Conservation (phyloP, 2,113 vertebrate species). For the Oncorhynchus gorbuscha region DNA sequence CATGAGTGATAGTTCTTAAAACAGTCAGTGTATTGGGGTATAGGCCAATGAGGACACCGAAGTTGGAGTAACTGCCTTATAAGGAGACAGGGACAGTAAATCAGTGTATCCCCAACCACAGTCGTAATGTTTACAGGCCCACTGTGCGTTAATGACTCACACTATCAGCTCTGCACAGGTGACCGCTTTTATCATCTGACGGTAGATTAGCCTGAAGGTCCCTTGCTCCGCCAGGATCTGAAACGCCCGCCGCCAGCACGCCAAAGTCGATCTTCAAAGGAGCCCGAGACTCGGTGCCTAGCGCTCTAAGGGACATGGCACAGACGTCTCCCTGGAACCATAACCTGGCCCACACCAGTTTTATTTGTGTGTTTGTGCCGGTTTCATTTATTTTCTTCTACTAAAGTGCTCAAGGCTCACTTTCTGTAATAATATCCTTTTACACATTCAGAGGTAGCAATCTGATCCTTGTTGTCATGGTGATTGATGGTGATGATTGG, state of each 20-base stretch:
- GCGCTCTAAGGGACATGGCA: slow-evolving; percentile 54
- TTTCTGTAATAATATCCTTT: slow-evolving; percentile 45
- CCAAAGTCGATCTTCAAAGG: slow-evolving; percentile 41
- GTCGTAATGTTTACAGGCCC: slow-evolving; percentile 2
- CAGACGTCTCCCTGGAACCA: slow-evolving; percentile 62
- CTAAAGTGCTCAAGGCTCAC: slow-evolving; percentile 36
- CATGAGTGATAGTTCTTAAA: no score
- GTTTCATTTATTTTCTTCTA: slow-evolving; percentile 47
- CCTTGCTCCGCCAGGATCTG: slow-evolving; percentile 32
- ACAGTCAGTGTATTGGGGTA: no score
- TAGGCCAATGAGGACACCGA: background rate
- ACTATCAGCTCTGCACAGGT: slow-evolving; percentile 60
- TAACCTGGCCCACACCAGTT: slow-evolving; percentile 54
- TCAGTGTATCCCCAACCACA: background rate
- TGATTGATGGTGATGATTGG: slow-evolving; percentile 44
- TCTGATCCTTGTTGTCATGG: slow-evolving; percentile 13
- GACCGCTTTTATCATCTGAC: slow-evolving; percentile 39
- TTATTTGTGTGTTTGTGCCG: slow-evolving; percentile 53
- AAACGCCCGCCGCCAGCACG: slow-evolving; percentile 5
- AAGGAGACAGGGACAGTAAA: background rate
- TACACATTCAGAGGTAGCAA: slow-evolving; percentile 13
- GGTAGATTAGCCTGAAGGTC: slow-evolving; percentile 48
- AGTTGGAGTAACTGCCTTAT: slow-evolving; percentile 6
- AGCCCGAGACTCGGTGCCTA: background rate
- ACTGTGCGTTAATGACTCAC: slow-evolving; percentile 21